Base-by-base conservation (phyloP, 1,140 invertebrate genomes). In the Laodelphax striatellus region DNA sequence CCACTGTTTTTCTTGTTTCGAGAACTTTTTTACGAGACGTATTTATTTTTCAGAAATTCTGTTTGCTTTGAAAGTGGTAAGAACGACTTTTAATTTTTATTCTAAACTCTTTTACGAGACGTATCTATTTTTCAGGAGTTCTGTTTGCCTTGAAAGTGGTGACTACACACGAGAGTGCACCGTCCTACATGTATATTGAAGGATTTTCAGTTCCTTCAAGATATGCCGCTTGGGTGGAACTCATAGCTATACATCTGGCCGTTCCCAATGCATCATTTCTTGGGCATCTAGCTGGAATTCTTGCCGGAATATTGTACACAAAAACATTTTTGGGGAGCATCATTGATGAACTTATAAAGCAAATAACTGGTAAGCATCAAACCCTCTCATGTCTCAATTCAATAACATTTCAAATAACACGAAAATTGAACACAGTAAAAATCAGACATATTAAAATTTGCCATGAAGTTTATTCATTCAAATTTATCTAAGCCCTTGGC, bases 61-160 rank as follows among this genome's bases (percentile, higher is more conserved):
- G n/a, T 28, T 41, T n/a, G 14, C 46, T 16, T 56, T 54, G 21
- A 21, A 5, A 52, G 8, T 52, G n/a, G n/a, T n/a, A 52, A 14
- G 4, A 16, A 28, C 2, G 24, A 28, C 2, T 28, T 6, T 28
- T 6, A 28, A 28, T 28, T 4, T 28, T n/a, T n/a, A n/a, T n/a
- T n/a, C n/a, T n/a, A n/a, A n/a, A n/a, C 28, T 31, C 28, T 31
- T 31, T 31, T 31, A 31, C 28, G 9, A 31, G 4, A 31, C 4
- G 28, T 31, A 31, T 31, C 6, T 2, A 4, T 28, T 28, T 57
- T 65, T n/a, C 34, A 73, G 73, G 74, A 16, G 73, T 77, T 19
- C 63, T 79, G n/a, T 87, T 87, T 74, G 84, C 83, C 9, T 67
- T 87, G 55, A 87, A 87, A 73, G 80, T 86, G 0, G 70, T 87